phyloP scores from a whole-genome alignment of 1,140 invertebrate genomes.

The Penaeus indicus region DNA sequence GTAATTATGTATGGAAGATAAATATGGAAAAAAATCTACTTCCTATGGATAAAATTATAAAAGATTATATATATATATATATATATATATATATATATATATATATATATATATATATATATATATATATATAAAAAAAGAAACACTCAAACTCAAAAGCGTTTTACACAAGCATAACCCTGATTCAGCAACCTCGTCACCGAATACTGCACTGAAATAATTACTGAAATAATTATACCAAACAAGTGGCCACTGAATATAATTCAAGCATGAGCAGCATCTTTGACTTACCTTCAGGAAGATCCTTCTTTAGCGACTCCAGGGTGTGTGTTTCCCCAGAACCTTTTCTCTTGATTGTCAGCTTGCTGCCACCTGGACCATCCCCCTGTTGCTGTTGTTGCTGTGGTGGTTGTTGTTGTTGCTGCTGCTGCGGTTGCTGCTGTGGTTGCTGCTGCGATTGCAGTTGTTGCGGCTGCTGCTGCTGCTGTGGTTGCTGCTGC shows the following conservation, averaged over 20 bases:
- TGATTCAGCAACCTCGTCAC: neutral
- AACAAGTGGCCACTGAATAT: too few relatives aligned
- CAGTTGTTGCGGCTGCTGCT: neutral
- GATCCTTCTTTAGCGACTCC: constrained; percentile 62
- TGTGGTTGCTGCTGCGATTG: neutral
- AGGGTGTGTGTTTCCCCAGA: constrained; percentile 58
- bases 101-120: too few relatives aligned
- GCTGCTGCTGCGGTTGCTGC: neutral
- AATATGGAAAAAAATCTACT: too few relatives aligned
- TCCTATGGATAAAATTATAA: too few relatives aligned
- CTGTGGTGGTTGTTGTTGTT: neutral
- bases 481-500: neutral
- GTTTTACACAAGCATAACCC: neutral
- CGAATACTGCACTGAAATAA: too few relatives aligned
- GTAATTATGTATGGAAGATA: too few relatives aligned
- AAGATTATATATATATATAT: too few relatives aligned
- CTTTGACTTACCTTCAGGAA: constrained; percentile 56
- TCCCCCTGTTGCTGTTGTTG: constrained; percentile 34
- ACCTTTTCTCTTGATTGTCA: constrained; percentile 66
- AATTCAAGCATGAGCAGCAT: neutral
- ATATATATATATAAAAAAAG: neutral
- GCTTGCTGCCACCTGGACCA: constrained; percentile 49
- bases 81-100: too few relatives aligned
- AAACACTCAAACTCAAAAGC: neutral
- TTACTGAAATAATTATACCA: too few relatives aligned